Conservation (phyloP, 2,888 invertebrate species). For the Drosophila cyrtoloma region DNA sequence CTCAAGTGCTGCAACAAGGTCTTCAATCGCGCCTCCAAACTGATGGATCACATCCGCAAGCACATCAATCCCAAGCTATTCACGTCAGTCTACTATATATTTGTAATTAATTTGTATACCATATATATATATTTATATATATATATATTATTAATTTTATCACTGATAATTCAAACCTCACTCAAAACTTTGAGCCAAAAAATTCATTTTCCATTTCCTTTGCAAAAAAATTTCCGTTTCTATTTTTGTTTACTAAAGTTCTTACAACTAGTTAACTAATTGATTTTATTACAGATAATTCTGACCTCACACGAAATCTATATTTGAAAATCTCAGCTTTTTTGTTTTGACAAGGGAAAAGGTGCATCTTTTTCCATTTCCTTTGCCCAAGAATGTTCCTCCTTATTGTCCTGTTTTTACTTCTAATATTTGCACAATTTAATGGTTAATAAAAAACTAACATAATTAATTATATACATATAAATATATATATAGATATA, state of each 20-base stretch:
- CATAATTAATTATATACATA: not conserved
- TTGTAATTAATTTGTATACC: not conserved
- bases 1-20: slow-evolving; percentile 78
- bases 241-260: too few species aligned
- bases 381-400: too few species aligned
- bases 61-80: slow-evolving; percentile 80
- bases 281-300: too few species aligned
- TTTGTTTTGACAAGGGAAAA: too few species aligned
- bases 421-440: not conserved
- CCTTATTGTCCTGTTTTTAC: not conserved
- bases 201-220: not conserved
- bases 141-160: not conserved
- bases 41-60: slow-evolving; percentile 80
- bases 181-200: not conserved
- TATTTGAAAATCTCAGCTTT: too few species aligned
- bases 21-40: slow-evolving; percentile 70
- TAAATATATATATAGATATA: not conserved
- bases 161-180: not conserved
- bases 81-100: slow-evolving; percentile 53
- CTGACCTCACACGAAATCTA: too few species aligned
- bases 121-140: not conserved
- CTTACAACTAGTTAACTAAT: too few species aligned
- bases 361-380: too few species aligned
- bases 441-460: not conserved
- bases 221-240: not conserved